Evolutionary conservation across 2,888 invertebrate species (phyloP).

Genomic region (Sphaerophoria taeniata): DNA sequence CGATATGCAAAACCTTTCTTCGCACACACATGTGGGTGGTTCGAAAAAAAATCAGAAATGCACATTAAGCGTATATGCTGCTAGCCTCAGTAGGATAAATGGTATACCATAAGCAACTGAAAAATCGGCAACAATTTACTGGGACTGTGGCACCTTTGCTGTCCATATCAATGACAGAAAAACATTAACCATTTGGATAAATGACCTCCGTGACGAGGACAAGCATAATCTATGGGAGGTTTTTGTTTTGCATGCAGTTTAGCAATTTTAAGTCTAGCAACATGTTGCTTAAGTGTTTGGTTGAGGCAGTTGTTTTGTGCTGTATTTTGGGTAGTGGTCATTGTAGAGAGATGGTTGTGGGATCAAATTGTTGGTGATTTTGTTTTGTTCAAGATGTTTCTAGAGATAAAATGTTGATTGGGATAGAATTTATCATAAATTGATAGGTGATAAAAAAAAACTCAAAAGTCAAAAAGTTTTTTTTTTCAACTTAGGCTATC

Average conservation of each 20-base stretch:
- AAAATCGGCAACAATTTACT: conserved; percentile 47
- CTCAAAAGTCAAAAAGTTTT: no score
- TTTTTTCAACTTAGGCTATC: no score
- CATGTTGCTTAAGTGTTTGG: conserved; percentile 31
- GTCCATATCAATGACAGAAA: conserved; percentile 35
- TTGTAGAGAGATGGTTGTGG: no score
- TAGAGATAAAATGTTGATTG: no score
- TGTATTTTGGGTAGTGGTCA: no score
- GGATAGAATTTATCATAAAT: no score
- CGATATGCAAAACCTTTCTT: conserved; percentile 25
- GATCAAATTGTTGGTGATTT: no score
- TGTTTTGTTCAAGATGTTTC: no score
- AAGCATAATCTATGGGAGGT: conserved; percentile 10
- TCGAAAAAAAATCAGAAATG: conserved; percentile 17
- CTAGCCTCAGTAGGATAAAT: conserved; percentile 50
- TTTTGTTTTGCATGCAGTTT: background rate
- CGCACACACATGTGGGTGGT: conserved; percentile 37
- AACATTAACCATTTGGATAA: conserved; percentile 37
- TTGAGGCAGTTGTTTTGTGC: background rate
- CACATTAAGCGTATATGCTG: background rate
- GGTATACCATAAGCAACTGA: conserved; percentile 8
- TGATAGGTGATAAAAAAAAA: no score
- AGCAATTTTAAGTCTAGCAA: conserved; percentile 11
- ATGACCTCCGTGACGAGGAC: conserved; percentile 13
- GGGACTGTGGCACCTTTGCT: conserved; percentile 36